Base-by-base conservation (phyloP, 2,797 vertebrate genomes). In the Craterocephalus amniculus region DNA sequence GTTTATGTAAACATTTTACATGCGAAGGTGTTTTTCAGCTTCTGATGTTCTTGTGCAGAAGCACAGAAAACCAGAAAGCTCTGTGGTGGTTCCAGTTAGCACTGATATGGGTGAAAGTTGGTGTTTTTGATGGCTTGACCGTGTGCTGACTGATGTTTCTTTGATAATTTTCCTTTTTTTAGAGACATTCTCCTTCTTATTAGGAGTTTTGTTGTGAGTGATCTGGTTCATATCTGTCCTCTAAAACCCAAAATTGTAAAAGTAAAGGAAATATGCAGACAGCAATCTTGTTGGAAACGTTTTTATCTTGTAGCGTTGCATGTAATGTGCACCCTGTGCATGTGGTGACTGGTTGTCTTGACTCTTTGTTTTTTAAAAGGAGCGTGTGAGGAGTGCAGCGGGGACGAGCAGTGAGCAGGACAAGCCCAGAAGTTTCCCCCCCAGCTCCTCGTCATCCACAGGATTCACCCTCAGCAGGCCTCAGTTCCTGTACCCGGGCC, bases 401-500 rank as follows among this genome's bases (percentile, higher is more conserved):
- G 79, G 57, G 32, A 77, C 35, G 55, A 68, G 54, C 3, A 65
- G 40, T 61, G 83, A 84, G 56, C 79, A 74, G 81, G 78, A 85
- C 35, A 81, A 80, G 38, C 52, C 74, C 0, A 77, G 34, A 70
- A 22, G 55, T 20, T 68, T 78, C 22, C 61, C 77, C 38, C 76
- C 65, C 51, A 66, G 38, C 35, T n/a, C 43, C 20, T 61, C 70
- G 36, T 70, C 82, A 20, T 67, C 70, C 35, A 65, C 87, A 67
- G 86, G 80, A 7, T 92, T 93, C 60, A 83, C 63, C 6, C 78
- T 91, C 2, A 83, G 81, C 40, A 85, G 83, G 10, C 87, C 92
- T 1, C 88, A 82, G 61, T 57, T 58, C 1, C 24, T 71, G 0
- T 51, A 62, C 10, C 31, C 63, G 11, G 70, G 57, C 0, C 79